Conservation (phyloP, 2,797 vertebrate genomes). For the Ciconia nigra region DNA sequence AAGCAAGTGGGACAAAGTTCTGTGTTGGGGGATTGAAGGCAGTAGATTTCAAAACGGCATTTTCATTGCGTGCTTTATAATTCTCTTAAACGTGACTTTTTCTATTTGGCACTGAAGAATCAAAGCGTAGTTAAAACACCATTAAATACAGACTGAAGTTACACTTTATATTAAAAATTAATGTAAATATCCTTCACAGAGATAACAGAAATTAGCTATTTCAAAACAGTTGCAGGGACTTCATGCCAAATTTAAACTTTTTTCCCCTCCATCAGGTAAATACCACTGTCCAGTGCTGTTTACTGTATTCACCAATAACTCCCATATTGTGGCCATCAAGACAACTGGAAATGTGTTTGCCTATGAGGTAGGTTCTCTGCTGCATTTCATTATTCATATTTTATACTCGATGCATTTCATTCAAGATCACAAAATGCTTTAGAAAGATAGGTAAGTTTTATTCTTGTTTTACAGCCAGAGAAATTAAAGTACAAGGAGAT, state of each 20-base stretch:
- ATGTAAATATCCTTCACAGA: background rate
- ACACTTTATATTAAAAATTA: background rate
- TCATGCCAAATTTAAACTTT: background rate
- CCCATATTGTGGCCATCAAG: constrained; percentile 90
- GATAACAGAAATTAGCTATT: background rate
- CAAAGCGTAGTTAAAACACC: background rate
- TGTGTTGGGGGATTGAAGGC: background rate
- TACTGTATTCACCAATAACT: constrained; percentile 95
- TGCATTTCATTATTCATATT: background rate
- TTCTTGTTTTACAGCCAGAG: background rate
- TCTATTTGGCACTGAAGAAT: background rate
- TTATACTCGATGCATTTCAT: background rate
- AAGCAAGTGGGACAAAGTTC: background rate
- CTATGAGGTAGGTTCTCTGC: constrained; percentile 81
- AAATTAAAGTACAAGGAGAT: background rate
- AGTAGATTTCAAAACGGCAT: background rate
- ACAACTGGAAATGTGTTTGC: constrained; percentile 94
- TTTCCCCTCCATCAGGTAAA: constrained; percentile 79
- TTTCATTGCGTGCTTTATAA: background rate
- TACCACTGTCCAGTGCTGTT: constrained; percentile 97
- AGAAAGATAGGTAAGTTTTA: background rate
- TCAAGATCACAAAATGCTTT: background rate
- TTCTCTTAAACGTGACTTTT: background rate
- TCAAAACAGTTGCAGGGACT: background rate
- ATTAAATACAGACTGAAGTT: background rate